A percentile compares a stretch with the other conserved stretches of the same genome.
phyloP scores from a whole-genome alignment of 2,888 invertebrate genomes.

The Drosophila robusta region DNA sequence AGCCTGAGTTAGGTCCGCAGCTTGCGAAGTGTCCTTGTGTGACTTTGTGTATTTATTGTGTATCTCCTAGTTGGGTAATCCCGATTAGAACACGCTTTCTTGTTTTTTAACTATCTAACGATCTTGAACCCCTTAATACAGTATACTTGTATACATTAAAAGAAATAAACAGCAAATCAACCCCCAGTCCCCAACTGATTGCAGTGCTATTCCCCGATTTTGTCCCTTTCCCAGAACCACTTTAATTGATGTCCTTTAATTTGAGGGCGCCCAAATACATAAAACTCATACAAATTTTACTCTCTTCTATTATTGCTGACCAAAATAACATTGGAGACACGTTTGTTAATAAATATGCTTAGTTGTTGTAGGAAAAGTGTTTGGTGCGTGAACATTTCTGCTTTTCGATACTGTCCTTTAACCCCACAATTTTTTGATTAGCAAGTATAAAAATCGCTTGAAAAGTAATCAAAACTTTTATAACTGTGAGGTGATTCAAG shows the following conservation, averaged over 20 bases:
- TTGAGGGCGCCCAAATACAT: background rate
- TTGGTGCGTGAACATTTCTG: background rate
- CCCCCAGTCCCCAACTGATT: background rate
- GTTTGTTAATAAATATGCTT: too few species aligned
- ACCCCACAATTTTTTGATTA: slow-evolving; percentile 2
- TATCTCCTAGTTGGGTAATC: too few species aligned
- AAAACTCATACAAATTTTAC: background rate
- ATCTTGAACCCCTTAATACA: too few species aligned
- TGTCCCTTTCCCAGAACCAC: too few species aligned
- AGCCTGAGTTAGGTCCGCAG: too few species aligned
- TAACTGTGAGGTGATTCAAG: slow-evolving; percentile 2
- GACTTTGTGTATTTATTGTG: too few species aligned
- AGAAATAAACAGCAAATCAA: background rate
- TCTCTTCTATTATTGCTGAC: background rate
- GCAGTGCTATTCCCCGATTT: background rate
- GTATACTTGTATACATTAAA: background rate
- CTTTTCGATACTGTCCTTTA: background rate
- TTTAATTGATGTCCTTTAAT: background rate
- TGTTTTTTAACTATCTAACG: background rate
- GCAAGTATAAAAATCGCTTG: slow-evolving; percentile 7
- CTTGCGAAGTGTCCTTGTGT: too few species aligned
- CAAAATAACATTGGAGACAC: background rate
- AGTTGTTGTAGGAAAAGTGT: background rate
- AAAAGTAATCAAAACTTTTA: slow-evolving; percentile 58
- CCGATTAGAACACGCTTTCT: background rate